Percentiles rank a stretch among this genome's conserved stretches.
These are phyloP conservation scores for Papilio elwesi DNA, from an alignment of 2,888 invertebrate genomes.

Conservation along the genomic window DNA sequence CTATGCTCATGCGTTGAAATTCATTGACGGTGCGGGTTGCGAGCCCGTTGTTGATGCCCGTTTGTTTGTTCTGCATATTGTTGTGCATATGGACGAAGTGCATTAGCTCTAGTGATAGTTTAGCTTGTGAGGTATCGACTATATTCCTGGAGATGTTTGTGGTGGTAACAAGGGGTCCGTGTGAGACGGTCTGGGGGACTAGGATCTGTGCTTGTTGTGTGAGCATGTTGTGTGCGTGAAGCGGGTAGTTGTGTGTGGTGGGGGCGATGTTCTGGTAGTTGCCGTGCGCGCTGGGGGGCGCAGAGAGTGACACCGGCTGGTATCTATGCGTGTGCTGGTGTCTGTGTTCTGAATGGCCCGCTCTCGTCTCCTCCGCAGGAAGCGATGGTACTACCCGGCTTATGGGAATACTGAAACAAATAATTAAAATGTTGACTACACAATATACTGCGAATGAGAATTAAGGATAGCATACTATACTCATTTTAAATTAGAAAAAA, in stretches of 20 bases:
- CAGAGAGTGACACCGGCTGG: constrained; percentile 76
- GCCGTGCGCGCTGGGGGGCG: constrained; percentile 62
- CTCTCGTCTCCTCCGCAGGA: constrained; percentile 80
- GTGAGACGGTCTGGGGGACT: constrained; percentile 54
- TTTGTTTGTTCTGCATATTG: constrained; percentile 56
- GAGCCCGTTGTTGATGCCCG: constrained; percentile 62
- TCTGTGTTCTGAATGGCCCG: constrained; percentile 70
- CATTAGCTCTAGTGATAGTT: constrained; percentile 71
- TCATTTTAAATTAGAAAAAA: no score
- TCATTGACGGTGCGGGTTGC: constrained; percentile 52
- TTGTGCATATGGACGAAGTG: constrained; percentile 67
- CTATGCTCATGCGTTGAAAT: constrained; percentile 61
- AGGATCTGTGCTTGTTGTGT: constrained; percentile 44
- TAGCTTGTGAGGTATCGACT: constrained; percentile 64
- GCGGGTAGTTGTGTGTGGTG: constrained; percentile 55
- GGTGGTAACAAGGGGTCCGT: constrained; percentile 57
- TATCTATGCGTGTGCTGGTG: constrained; percentile 72
- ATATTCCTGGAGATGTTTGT: constrained; percentile 62
- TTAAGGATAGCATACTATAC: no score
- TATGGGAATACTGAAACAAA: constrained; percentile 59
- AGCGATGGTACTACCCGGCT: constrained; percentile 87
- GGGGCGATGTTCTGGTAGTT: constrained; percentile 70
- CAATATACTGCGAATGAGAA: no score
- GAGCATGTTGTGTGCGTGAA: constrained; percentile 49
- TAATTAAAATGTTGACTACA: constrained; percentile 3